phyloP scores from a whole-genome alignment of 2,888 invertebrate genomes.

The Drosophila prostipennis region DNA sequence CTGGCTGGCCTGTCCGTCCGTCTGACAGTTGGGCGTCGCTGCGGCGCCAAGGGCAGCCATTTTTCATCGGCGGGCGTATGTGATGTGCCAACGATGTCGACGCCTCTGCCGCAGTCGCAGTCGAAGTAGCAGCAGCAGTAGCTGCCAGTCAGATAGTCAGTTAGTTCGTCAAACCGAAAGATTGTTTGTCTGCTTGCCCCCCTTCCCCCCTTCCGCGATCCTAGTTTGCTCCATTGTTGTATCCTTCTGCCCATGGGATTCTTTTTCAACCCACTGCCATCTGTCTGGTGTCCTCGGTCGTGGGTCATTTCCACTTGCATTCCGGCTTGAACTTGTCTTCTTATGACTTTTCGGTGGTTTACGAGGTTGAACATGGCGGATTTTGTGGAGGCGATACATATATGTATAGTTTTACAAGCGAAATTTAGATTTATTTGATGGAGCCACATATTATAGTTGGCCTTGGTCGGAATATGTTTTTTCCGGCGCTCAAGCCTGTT shows the following conservation, averaged over 20 bases:
- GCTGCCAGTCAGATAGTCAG: conserved; percentile 45
- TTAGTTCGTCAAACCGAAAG: conserved; percentile 50
- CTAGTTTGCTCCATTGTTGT: conserved; percentile 39
- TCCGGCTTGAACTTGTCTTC: conserved; percentile 39
- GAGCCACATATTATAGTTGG: not conserved
- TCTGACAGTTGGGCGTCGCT: conserved; percentile 48
- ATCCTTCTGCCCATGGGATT: conserved; percentile 34
- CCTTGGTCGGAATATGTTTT: not conserved
- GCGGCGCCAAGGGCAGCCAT: conserved; percentile 58
- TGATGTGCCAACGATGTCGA: conserved; percentile 42
- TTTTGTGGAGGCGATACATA: not conserved
- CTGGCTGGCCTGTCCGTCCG: conserved; percentile 27
- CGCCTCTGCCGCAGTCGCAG: conserved; percentile 35
- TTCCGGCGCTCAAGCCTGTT: not conserved
- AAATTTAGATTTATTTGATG: conserved; percentile 8
- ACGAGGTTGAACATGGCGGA: conserved; percentile 1
- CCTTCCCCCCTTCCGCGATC: conserved; percentile 30
- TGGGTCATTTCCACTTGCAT: conserved; percentile 62
- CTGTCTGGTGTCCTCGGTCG: conserved; percentile 38
- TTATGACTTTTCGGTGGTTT: conserved; percentile 20
- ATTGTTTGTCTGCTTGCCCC: conserved; percentile 39
- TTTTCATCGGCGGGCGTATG: conserved; percentile 48
- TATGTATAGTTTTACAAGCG: not conserved
- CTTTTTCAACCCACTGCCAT: conserved; percentile 40
- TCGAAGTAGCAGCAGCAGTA: conserved; percentile 18